phyloP scores from a whole-genome alignment of 2,797 vertebrate genomes.

The Pachyuromys duprasi region DNA sequence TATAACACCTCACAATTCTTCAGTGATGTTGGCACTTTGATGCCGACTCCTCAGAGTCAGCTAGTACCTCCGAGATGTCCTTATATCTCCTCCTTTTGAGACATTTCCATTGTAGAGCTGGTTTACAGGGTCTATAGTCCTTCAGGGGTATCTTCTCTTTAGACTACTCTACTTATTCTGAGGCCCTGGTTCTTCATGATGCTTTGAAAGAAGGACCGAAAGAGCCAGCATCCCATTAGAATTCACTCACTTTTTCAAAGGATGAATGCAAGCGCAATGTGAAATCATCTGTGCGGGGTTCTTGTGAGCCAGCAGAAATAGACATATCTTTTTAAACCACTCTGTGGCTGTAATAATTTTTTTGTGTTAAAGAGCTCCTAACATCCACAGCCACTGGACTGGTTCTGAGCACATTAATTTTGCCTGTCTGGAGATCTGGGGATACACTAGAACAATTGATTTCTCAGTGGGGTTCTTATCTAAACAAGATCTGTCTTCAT shows the following conservation, averaged over 20 bases:
- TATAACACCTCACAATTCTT: not conserved
- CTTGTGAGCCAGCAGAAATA: conserved; percentile 51
- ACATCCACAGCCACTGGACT: conserved; percentile 51
- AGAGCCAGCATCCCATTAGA: not conserved
- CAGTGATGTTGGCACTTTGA: conserved; percentile 74
- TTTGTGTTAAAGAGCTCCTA: conserved; percentile 69
- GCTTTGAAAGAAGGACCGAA: conserved; percentile 22
- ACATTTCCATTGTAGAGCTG: conserved; percentile 27
- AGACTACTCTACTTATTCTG: not conserved
- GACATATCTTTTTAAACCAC: not conserved
- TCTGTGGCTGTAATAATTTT: conserved; percentile 65
- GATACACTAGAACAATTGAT: conserved; percentile 70
- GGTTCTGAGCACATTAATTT: conserved; percentile 73
- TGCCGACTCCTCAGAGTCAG: conserved; percentile 36
- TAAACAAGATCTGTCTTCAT: conserved; percentile 83
- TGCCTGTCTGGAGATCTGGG: conserved; percentile 70
- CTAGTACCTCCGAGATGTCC: conserved; percentile 68
- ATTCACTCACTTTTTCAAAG: not conserved
- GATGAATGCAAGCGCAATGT: not conserved
- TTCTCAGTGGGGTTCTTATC: conserved; percentile 75
- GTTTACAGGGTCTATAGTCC: conserved; percentile 27
- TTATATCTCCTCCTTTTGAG: not conserved
- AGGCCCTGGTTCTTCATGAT: not conserved
- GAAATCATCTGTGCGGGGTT: not conserved
- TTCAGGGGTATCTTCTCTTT: conserved; percentile 19